phyloP scores from a whole-genome alignment of 2,113 vertebrate species.

The Odontesthes bonariensis region DNA sequence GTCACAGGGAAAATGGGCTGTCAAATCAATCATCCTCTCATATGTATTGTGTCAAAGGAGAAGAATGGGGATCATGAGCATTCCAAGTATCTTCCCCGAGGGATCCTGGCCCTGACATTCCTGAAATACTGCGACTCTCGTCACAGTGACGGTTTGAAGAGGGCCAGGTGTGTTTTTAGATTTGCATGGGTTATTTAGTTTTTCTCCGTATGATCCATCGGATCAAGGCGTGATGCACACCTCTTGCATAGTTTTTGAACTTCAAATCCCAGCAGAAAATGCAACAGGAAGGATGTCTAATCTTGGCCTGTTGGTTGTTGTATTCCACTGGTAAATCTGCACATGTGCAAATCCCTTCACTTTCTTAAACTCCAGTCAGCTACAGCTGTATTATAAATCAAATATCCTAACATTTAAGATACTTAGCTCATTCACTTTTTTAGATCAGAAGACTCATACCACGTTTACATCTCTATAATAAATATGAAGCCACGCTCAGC shows the following conservation, averaged over 20 bases:
- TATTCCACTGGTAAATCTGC: constrained; percentile 55
- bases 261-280: constrained; percentile 69
- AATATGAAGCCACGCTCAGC: no score
- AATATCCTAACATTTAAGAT: no score
- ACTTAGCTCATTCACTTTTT: no score
- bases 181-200: constrained; percentile 59
- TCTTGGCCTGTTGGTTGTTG: constrained; percentile 47
- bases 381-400: no score
- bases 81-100: constrained; percentile 53
- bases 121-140: constrained; percentile 63
- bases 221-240: constrained; percentile 35
- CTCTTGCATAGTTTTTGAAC: constrained; percentile 50
- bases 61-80: constrained; percentile 13
- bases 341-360: constrained; percentile 49
- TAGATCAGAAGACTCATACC: no score
- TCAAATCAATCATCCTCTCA: constrained; percentile 33
- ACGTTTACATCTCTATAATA: no score
- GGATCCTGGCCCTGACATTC: constrained; percentile 56
- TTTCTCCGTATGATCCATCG: constrained; percentile 42
- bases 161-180: constrained; percentile 59
- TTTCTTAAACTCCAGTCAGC: constrained; percentile 32
- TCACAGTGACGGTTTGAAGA: constrained; percentile 53
- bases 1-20: constrained; percentile 19
- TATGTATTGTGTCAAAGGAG: constrained; percentile 22
- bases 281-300: constrained; percentile 74